Evolutionary conservation across 2,797 vertebrate genomes (phyloP).

Genomic region (Squalus acanthias): DNA sequence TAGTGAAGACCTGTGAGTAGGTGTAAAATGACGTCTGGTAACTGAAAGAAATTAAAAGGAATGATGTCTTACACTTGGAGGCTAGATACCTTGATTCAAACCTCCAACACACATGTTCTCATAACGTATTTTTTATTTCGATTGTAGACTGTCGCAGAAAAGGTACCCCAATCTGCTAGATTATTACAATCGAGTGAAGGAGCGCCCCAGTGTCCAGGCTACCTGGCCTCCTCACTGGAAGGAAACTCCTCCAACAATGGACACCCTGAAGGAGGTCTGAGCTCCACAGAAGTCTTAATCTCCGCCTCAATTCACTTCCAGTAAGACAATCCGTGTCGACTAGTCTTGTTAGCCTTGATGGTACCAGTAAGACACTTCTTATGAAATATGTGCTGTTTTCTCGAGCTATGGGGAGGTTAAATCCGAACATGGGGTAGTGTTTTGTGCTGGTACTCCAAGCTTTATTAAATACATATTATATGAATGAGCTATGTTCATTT

Average conservation of each 20-base stretch:
- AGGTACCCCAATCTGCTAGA: slow-evolving; percentile 55
- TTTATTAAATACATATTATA: not conserved
- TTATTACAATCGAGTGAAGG: slow-evolving; percentile 58
- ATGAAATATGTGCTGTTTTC: not conserved
- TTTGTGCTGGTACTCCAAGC: not conserved
- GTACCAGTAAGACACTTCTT: too few species aligned
- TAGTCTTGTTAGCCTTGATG: too few species aligned
- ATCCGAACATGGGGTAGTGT: not conserved
- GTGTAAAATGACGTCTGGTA: too few species aligned
- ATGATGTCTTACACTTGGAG: not conserved
- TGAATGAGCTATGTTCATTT: not conserved
- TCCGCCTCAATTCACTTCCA: not conserved
- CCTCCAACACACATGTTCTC: not conserved
- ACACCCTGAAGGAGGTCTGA: slow-evolving; percentile 49
- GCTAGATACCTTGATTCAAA: not conserved
- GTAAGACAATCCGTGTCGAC: not conserved
- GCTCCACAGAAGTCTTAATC: not conserved
- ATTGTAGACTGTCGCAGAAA: slow-evolving; percentile 50
- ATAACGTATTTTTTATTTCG: not conserved
- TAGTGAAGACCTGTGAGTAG: too few species aligned
- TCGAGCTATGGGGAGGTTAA: not conserved
- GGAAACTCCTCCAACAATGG: slow-evolving; percentile 45
- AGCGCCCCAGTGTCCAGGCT: slow-evolving; percentile 57
- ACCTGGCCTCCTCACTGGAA: slow-evolving; percentile 58
- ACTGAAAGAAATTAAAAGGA: too few species aligned